These are phyloP conservation scores for Drosophila orosa DNA, from an alignment of 1,140 invertebrate species.

Conservation along the genomic window DNA sequence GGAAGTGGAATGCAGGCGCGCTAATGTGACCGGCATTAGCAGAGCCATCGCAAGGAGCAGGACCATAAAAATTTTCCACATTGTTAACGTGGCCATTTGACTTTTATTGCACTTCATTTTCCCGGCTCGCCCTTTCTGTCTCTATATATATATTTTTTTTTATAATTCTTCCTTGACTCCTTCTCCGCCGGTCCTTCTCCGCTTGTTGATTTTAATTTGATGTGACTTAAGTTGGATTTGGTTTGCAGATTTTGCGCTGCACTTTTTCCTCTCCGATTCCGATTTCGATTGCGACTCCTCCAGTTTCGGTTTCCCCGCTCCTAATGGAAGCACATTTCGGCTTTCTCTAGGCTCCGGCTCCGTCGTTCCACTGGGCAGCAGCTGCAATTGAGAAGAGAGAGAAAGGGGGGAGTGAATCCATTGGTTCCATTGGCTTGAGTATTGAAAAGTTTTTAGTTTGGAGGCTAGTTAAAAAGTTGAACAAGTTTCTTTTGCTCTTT, in stretches of 20 bases:
- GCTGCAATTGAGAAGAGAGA: slow-evolving; percentile 53
- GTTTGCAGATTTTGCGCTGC: slow-evolving; percentile 74
- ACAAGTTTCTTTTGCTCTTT: slow-evolving; percentile 62
- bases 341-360: slow-evolving; percentile 33
- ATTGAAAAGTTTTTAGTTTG: slow-evolving; percentile 71
- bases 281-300: slow-evolving; percentile 20
- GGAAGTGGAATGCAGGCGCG: slow-evolving; percentile 77
- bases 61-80: slow-evolving; percentile 83
- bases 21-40: slow-evolving; percentile 80
- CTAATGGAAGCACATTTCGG: slow-evolving; percentile 69
- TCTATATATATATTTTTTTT: slow-evolving; percentile 42
- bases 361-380: slow-evolving; percentile 28
- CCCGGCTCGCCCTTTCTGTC: slow-evolving; percentile 26
- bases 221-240: slow-evolving; percentile 83
- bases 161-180: slow-evolving; percentile 52
- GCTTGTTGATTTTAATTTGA: slow-evolving; percentile 83
- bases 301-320: slow-evolving; percentile 31
- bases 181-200: slow-evolving; percentile 34
- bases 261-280: slow-evolving; percentile 40
- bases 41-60: slow-evolving; percentile 63
- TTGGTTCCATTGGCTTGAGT: slow-evolving; percentile 59
- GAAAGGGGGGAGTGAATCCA: slow-evolving; percentile 40
- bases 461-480: slow-evolving; percentile 79
- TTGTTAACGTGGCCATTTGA: slow-evolving; percentile 84
- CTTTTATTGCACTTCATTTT: slow-evolving; percentile 83